phyloP scores from a whole-genome alignment of 2,888 invertebrate species.

The Diploptera punctata region DNA sequence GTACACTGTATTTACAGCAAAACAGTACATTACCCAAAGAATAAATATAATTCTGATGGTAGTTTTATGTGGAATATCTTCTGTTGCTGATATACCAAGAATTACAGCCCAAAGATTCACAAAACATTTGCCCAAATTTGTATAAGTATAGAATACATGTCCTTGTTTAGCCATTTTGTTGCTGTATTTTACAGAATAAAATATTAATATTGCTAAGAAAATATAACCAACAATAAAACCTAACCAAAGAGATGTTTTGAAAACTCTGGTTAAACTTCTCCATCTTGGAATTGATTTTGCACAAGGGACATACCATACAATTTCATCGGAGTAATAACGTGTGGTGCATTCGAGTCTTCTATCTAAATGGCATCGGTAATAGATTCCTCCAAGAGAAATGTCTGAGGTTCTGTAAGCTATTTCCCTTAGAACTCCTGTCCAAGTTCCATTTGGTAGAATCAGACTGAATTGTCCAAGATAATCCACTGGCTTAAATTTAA shows the following conservation, averaged over 20 bases:
- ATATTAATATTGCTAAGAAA: background rate
- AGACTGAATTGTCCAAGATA: background rate
- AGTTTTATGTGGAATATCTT: background rate
- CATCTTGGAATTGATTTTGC: constrained; percentile 57
- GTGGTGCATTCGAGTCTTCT: background rate
- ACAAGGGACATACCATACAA: constrained; percentile 55
- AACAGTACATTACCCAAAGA: constrained; percentile 14
- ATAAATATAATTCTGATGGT: constrained; percentile 3
- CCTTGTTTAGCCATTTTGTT: background rate
- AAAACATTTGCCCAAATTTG: constrained; percentile 3
- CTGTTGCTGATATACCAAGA: constrained; percentile 1
- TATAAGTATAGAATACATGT: background rate
- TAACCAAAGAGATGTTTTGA: constrained; percentile 1
- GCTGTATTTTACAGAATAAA: background rate
- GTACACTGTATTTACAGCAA: background rate
- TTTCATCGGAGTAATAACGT: constrained; percentile 52
- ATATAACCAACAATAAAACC: background rate
- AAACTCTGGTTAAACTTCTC: constrained; percentile 48
- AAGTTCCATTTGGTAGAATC: background rate
- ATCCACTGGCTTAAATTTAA: background rate
- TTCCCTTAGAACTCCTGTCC: constrained; percentile 9
- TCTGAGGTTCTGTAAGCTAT: background rate
- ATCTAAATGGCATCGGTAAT: constrained; percentile 1
- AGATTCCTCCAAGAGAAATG: background rate
- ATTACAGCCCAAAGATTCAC: constrained; percentile 22